A percentile compares a stretch with the other conserved stretches of the same genome.
Conservation (phyloP, 2,797 vertebrate species). For the Clarias pachynema region DNA sequence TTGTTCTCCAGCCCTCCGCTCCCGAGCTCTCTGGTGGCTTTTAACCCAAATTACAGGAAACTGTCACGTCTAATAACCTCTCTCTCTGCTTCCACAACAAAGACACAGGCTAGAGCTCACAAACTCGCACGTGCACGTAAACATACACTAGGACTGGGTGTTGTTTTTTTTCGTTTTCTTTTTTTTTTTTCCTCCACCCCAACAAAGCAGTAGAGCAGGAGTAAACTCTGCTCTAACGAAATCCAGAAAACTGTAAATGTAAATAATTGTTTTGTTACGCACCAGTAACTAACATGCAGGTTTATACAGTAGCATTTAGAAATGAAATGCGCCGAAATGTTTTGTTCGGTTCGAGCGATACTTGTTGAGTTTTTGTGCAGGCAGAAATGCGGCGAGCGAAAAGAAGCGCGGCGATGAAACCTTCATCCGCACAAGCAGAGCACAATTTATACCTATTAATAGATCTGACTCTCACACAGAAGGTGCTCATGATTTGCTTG, state of each 20-base stretch:
- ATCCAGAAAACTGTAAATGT: background rate
- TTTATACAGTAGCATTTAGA: background rate
- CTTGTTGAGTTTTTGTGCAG: no score
- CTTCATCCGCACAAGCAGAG: no score
- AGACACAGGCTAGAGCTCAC: slow-evolving; percentile 37
- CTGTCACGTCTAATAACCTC: slow-evolving; percentile 54
- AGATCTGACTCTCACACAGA: background rate
- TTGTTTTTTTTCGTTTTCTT: background rate
- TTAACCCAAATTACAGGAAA: slow-evolving; percentile 62
- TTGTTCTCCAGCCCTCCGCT: slow-evolving; percentile 31
- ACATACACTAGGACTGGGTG: background rate
- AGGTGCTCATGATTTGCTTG: background rate
- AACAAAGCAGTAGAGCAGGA: background rate
- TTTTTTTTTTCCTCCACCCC: background rate
- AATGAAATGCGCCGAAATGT: background rate
- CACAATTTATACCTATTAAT: background rate
- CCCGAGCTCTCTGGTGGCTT: slow-evolving; percentile 32
- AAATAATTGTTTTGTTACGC: background rate
- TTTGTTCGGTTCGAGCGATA: background rate
- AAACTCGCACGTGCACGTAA: slow-evolving; percentile 29
- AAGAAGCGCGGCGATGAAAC: no score
- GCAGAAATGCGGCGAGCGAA: no score
- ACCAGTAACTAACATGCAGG: background rate
- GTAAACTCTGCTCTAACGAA: background rate
- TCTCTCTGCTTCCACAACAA: slow-evolving; percentile 48